phyloP scores from a whole-genome alignment of 2,888 invertebrate genomes.

The Acronicta aceris region DNA sequence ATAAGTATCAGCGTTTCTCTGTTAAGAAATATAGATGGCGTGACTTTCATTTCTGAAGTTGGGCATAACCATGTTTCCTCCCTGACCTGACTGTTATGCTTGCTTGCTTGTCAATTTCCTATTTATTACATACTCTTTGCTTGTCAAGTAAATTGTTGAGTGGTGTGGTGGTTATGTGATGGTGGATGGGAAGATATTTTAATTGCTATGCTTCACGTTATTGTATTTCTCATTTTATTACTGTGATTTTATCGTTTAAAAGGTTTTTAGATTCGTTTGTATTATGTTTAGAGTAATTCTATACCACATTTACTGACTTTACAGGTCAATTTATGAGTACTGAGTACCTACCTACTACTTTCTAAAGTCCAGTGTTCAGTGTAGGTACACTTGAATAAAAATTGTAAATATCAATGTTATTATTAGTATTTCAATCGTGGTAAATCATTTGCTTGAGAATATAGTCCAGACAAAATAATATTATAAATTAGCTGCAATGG shows the following conservation, averaged over 20 bases:
- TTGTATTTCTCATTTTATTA: slow-evolving; percentile 46
- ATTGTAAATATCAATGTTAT: slow-evolving; percentile 36
- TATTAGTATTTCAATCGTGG: slow-evolving; percentile 18
- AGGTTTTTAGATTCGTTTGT: slow-evolving; percentile 38
- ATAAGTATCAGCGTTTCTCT: too few species aligned
- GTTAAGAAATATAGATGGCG: too few species aligned
- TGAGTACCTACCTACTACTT: slow-evolving; percentile 65
- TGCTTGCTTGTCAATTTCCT: too few species aligned
- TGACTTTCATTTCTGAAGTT: too few species aligned
- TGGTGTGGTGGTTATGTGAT: slow-evolving; percentile 61
- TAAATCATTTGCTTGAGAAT: neutral
- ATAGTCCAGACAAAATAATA: neutral
- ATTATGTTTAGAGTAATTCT: slow-evolving; percentile 25
- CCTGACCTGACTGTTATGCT: too few species aligned
- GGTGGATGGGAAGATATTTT: slow-evolving; percentile 55
- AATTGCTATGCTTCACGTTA: slow-evolving; percentile 58
- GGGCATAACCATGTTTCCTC: too few species aligned
- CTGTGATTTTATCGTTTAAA: slow-evolving; percentile 27
- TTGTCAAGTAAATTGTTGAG: slow-evolving; percentile 33
- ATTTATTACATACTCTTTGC: too few species aligned
- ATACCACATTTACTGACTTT: slow-evolving; percentile 29
- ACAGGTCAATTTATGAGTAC: slow-evolving; percentile 59
- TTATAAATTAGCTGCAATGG: neutral
- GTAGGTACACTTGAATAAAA: slow-evolving; percentile 13
- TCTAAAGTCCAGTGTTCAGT: slow-evolving; percentile 61